These are phyloP conservation scores for Brachirus orientalis DNA, from an alignment of 2,113 vertebrate species.

Conservation along the genomic window DNA sequence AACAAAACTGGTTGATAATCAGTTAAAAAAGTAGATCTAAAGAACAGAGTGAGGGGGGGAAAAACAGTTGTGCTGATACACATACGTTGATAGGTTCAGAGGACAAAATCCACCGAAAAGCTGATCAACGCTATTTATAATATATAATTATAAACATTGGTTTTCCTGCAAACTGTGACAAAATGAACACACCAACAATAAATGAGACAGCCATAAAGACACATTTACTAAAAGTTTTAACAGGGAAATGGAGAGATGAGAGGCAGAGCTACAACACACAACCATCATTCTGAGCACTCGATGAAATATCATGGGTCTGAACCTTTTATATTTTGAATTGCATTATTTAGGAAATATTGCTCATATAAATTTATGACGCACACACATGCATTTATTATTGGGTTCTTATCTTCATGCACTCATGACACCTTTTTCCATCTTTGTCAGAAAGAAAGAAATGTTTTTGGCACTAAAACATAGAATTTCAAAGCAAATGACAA, in stretches of 20 bases:
- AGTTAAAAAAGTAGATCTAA: no score
- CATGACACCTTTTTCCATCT: no score
- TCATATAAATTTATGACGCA: slow-evolving; percentile 1
- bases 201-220: background rate
- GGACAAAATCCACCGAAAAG: background rate
- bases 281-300: background rate
- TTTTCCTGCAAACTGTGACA: slow-evolving; percentile 8
- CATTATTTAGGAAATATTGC: slow-evolving; percentile 4
- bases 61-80: background rate
- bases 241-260: no score
- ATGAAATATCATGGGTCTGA: slow-evolving; percentile 4
- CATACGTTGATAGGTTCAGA: slow-evolving; percentile 4
- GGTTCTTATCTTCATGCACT: no score
- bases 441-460: background rate
- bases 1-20: no score
- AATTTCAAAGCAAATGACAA: background rate
- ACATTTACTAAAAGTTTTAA: no score
- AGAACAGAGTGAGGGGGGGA: no score
- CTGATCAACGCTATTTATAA: slow-evolving; percentile 1
- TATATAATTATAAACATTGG: background rate
- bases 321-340: background rate
- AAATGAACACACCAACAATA: background rate
- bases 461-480: no score
- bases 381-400: no score
- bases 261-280: no score